These are phyloP conservation scores for Notospermus geniculatus DNA, from an alignment of 1,140 invertebrate species.

Conservation along the genomic window DNA sequence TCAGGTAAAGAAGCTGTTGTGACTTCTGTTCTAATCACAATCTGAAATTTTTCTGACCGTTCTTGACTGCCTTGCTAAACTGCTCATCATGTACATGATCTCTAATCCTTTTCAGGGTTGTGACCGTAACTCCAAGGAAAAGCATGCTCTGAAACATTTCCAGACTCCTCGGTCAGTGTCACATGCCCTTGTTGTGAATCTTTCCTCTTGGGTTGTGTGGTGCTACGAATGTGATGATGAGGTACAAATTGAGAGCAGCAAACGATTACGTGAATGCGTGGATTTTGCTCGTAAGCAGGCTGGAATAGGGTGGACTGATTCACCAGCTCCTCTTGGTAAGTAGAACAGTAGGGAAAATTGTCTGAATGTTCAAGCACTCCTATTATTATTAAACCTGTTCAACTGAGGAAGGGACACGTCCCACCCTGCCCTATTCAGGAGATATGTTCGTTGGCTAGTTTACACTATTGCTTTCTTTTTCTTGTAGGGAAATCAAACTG, in stretches of 20 bases:
- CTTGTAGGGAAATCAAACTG: too few species aligned
- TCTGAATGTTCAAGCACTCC: too few species aligned
- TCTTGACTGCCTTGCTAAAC: too few species aligned
- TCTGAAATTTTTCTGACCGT: neutral
- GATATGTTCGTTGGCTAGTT: too few species aligned
- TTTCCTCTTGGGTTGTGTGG: conserved; percentile 70
- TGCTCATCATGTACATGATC: too few species aligned
- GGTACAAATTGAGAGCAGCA: conserved; percentile 44
- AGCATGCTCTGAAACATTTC: conserved; percentile 76
- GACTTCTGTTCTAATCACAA: neutral
- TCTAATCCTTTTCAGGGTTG: too few species aligned
- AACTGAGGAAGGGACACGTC: too few species aligned
- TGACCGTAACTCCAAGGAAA: conserved; percentile 64
- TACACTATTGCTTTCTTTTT: too few species aligned
- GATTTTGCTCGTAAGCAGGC: conserved; percentile 46
- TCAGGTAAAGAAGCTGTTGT: conserved; percentile 55
- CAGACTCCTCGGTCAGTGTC: conserved; percentile 71
- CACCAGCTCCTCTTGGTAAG: conserved; percentile 13
- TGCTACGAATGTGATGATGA: conserved; percentile 59
- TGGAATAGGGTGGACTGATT: conserved; percentile 25
- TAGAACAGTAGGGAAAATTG: neutral
- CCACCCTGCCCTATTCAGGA: too few species aligned
- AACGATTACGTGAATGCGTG: conserved; percentile 46
- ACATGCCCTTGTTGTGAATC: conserved; percentile 74
- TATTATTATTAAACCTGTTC: too few species aligned